phyloP scores from a whole-genome alignment of 2,888 invertebrate genomes.

The Diaperis boleti region DNA sequence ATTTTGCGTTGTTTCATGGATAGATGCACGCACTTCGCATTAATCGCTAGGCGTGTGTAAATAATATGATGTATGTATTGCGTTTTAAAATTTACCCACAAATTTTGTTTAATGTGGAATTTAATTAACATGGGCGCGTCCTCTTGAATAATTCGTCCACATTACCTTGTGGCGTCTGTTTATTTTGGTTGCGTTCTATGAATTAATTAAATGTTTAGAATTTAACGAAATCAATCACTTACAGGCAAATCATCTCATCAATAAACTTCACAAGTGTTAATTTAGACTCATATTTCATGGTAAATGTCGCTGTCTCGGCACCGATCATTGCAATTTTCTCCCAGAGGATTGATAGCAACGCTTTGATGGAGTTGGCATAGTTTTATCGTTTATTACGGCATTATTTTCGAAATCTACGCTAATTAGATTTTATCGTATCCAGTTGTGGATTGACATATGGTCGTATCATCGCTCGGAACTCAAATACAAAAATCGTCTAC shows the following conservation, averaged over 20 bases:
- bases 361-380: neutral
- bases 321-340: slow-evolving; percentile 1
- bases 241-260: slow-evolving; percentile 18
- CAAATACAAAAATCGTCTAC: slow-evolving; percentile 5
- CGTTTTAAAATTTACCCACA: slow-evolving; percentile 8
- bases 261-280: slow-evolving; percentile 21
- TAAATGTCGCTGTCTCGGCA: neutral
- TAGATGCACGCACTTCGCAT: slow-evolving; percentile 8
- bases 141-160: slow-evolving; percentile 16
- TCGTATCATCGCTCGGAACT: slow-evolving; percentile 17
- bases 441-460: slow-evolving; percentile 27
- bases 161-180: slow-evolving; percentile 5
- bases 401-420: slow-evolving; percentile 10
- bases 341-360: neutral
- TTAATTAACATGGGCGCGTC: slow-evolving; percentile 28
- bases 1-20: neutral
- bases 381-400: slow-evolving; percentile 18
- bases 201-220: slow-evolving; percentile 21
- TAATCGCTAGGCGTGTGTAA: slow-evolving; percentile 1
- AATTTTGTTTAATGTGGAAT: slow-evolving; percentile 15
- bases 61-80: slow-evolving; percentile 17
- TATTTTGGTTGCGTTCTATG: slow-evolving; percentile 8
- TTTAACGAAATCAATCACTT: slow-evolving; percentile 20
- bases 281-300: slow-evolving; percentile 23
- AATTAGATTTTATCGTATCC: slow-evolving; percentile 35